Evolutionary conservation across 1,140 invertebrate genomes (phyloP).

Genomic region (Hetaerina americana): DNA sequence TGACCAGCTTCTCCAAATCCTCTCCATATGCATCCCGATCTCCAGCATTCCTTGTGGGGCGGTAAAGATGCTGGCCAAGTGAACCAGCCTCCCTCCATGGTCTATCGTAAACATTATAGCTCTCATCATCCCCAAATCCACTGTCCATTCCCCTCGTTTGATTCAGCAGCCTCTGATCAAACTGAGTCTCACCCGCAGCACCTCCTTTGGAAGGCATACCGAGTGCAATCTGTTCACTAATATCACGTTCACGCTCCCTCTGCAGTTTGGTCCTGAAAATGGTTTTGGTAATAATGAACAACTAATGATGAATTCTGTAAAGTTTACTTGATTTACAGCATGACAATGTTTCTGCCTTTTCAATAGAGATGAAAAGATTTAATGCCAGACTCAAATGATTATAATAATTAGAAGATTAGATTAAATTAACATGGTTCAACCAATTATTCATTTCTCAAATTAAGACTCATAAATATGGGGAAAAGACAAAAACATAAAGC

Average conservation of each 20-base stretch:
- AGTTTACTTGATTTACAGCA: too few relatives aligned
- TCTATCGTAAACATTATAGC: slow-evolving; percentile 96
- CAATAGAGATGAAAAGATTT: slow-evolving; percentile 8
- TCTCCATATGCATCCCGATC: slow-evolving; percentile 87
- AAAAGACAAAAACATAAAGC: too few relatives aligned
- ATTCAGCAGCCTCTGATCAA: slow-evolving; percentile 94
- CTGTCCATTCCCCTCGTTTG: slow-evolving; percentile 90
- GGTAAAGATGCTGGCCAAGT: slow-evolving; percentile 80
- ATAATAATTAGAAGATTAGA: too few relatives aligned
- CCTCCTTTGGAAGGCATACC: slow-evolving; percentile 79
- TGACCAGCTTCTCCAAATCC: slow-evolving; percentile 74
- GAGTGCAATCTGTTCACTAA: slow-evolving; percentile 96
- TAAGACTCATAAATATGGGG: too few relatives aligned
- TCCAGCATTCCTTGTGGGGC: slow-evolving; percentile 67
- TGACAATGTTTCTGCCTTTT: too few relatives aligned
- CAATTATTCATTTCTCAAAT: too few relatives aligned
- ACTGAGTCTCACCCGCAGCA: slow-evolving; percentile 67
- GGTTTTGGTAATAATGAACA: too few relatives aligned
- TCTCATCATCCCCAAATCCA: slow-evolving; percentile 95
- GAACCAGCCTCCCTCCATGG: slow-evolving; percentile 74
- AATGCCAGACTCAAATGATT: background rate
- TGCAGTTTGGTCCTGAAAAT: slow-evolving; percentile 63
- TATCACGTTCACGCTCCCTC: slow-evolving; percentile 87
- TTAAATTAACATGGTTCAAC: too few relatives aligned
- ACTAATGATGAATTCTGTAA: too few relatives aligned